A percentile compares a stretch with the other conserved stretches of the same genome.
These are phyloP conservation scores for Pyrgilauda ruficollis DNA, from an alignment of 2,113 vertebrate genomes.

Conservation along the genomic window DNA sequence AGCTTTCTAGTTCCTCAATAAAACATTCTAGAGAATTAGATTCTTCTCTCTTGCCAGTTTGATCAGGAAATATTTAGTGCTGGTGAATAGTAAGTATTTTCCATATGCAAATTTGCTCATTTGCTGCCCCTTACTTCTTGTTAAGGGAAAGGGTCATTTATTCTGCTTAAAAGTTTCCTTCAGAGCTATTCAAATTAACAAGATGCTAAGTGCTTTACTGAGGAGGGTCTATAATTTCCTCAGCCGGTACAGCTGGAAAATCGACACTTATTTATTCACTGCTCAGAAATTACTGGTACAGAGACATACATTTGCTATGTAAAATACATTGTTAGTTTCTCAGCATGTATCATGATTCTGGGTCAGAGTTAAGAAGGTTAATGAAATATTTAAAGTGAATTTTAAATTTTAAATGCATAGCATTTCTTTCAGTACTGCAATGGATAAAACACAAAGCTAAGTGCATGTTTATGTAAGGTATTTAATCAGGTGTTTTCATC, in stretches of 20 bases:
- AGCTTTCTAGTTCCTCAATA: not conserved
- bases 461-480: not conserved
- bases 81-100: slow-evolving; percentile 14
- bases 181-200: slow-evolving; percentile 32
- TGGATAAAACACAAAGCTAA: not conserved
- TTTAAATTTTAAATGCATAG: not conserved
- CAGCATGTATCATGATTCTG: not conserved
- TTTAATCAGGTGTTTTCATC: not conserved
- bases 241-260: slow-evolving; percentile 50
- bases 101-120: slow-evolving; percentile 24
- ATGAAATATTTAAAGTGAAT: slow-evolving; percentile 19
- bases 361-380: slow-evolving; percentile 28
- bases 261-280: not conserved
- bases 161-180: slow-evolving; percentile 8
- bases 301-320: slow-evolving; percentile 10
- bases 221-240: slow-evolving; percentile 48
- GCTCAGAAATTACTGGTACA: not conserved
- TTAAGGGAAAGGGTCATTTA: slow-evolving; percentile 23
- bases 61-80: slow-evolving; percentile 15
- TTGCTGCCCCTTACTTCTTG: not conserved
- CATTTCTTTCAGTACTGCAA: not conserved
- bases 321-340: not conserved
- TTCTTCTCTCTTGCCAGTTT: not conserved
- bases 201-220: slow-evolving; percentile 27
- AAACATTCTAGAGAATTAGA: not conserved